phyloP scores from a whole-genome alignment of 2,888 invertebrate genomes.

The Capitulum mitella region DNA sequence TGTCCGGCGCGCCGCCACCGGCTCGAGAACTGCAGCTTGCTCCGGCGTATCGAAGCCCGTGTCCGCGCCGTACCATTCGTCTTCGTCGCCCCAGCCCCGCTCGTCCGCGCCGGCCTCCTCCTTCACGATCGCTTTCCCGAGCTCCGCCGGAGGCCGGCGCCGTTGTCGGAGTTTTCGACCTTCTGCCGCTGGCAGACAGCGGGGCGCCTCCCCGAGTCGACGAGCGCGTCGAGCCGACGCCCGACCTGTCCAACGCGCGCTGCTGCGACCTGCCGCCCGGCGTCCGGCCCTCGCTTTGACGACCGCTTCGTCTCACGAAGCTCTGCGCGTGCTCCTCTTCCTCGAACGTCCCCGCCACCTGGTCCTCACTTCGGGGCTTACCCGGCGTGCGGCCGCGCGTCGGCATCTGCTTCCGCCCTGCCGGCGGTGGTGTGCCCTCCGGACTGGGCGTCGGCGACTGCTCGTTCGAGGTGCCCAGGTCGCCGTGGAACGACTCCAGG shows the following conservation, averaged over 20 bases:
- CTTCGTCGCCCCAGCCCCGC: background rate
- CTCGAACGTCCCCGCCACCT: background rate
- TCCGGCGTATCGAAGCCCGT: background rate
- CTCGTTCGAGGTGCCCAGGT: background rate
- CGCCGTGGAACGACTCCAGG: background rate
- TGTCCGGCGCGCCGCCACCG: background rate
- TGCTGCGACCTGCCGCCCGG: no score
- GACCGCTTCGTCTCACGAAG: no score
- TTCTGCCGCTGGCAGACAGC: no score
- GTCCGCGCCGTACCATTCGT: background rate
- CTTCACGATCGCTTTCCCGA: no score
- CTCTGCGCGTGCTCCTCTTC: background rate
- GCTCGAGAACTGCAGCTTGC: no score
- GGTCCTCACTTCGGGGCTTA: background rate
- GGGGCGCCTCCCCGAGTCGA: no score
- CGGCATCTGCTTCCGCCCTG: background rate
- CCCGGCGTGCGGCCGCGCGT: background rate
- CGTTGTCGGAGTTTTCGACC: background rate
- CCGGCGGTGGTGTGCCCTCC: background rate
- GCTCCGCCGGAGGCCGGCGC: no score
- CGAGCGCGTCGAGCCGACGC: no score
- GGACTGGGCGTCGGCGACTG: background rate
- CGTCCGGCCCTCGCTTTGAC: no score
- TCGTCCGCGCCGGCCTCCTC: background rate
- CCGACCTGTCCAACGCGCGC: no score